These are phyloP conservation scores for Balanococcus diminutus DNA, from an alignment of 2,888 invertebrate species.

Conservation along the genomic window DNA sequence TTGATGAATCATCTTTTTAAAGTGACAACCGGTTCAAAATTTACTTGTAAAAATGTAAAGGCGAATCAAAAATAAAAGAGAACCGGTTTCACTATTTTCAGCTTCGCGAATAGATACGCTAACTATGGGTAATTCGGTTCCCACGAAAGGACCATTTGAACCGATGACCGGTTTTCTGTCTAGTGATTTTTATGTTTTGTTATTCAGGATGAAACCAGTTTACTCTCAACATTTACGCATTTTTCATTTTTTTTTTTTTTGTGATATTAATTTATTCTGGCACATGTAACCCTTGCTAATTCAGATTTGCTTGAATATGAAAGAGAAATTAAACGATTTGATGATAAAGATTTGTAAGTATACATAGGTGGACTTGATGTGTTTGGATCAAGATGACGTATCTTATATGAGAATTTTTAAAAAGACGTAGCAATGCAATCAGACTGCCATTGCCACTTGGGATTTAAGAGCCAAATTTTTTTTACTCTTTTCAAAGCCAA, in stretches of 20 bases:
- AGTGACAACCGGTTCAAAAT: conserved; percentile 30
- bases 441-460: too few species aligned
- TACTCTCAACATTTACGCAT: neutral
- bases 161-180: conserved; percentile 15
- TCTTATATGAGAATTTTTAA: neutral
- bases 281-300: neutral
- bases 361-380: neutral
- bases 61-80: conserved; percentile 12
- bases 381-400: neutral
- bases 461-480: too few species aligned
- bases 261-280: neutral
- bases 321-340: neutral
- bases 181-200: conserved; percentile 29
- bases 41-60: conserved; percentile 24
- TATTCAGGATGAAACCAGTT: conserved; percentile 14
- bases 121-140: conserved; percentile 35
- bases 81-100: conserved; percentile 3
- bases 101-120: conserved; percentile 8
- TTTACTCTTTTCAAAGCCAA: neutral
- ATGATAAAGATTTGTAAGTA: neutral
- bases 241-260: neutral
- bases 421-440: too few species aligned
- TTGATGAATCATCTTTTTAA: conserved; percentile 22
- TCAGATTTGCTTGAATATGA: neutral
- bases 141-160: conserved; percentile 39